Base-by-base conservation (phyloP, 2,888 invertebrate species). In the Phymatocera aterrima region DNA sequence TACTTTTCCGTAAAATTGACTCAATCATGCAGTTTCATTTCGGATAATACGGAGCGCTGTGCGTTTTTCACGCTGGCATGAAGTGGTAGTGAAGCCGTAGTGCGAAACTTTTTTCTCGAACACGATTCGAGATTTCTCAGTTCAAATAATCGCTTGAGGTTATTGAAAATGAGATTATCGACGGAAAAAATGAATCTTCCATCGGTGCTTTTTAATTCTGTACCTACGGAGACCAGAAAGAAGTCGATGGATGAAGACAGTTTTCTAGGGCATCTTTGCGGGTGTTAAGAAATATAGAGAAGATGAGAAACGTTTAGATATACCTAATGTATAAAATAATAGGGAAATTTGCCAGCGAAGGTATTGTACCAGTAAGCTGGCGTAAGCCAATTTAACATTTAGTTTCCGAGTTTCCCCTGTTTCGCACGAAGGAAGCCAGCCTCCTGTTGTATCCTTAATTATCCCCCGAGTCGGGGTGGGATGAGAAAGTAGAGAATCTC, bases 391-490 rank as follows among this genome's bases (percentile, higher is more conserved):
- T 88, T 88, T 85, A 83, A 81, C 80, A 82, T 79, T 78, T 78
- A 79, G 77, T 79, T 79, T 79, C 77, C 72, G 72, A 54, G 72
- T 68, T 77, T 46, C 72, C 68, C 77, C 64, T 75, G 81, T 80
- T 79, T 79, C 78, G 31, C 77, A 82, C 54, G 70, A 64, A 72
- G 82, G 80, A 80, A 78, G 83, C 78, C 83, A 83, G 87, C 84
- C 85, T 54, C 75, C 75, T 60, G 87, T 87, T 87, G 87, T 88
- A 87, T 87, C 88, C 88, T 88, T 88, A 88, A 88, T 88, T 88
- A 88, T 88, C 88, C 83, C 21, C 77, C 74, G 72, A n/a, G 31
- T 60, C 28, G 48, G 37, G 40, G 65, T 48, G 74, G 60, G 77
- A 48, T 12, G 40, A n/a, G 64, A 65, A 40, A 82, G 80, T 79